Conservation (phyloP, 2,113 vertebrate species). For the Anseranas semipalmata region DNA sequence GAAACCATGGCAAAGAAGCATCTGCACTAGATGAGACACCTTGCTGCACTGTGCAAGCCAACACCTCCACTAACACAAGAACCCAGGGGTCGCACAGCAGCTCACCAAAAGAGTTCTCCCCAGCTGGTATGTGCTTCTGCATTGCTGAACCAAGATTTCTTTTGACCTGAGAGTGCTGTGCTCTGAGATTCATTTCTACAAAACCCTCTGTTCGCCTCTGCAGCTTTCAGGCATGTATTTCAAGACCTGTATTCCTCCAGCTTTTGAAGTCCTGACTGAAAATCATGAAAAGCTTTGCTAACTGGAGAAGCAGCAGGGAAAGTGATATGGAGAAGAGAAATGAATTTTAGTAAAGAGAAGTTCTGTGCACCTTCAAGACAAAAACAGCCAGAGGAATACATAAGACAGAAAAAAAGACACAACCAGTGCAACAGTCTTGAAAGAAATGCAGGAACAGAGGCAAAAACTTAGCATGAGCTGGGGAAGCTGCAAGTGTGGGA, state of each 20-base stretch:
- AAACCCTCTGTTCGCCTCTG: neutral
- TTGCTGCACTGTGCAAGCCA: neutral
- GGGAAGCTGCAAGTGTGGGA: neutral
- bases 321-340: neutral
- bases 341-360: neutral
- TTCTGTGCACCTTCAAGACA: neutral
- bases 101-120: neutral
- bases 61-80: rapidly evolving
- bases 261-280: neutral
- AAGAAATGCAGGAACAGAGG: neutral
- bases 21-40: neutral
- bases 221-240: neutral
- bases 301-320: neutral
- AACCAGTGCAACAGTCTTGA: neutral
- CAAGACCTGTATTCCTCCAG: neutral
- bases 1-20: neutral
- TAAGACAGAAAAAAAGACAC: neutral
- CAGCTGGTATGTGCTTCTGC: neutral
- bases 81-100: neutral
- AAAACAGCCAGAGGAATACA: neutral
- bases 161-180: rapidly evolving
- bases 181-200: neutral
- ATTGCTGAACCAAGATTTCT: neutral
- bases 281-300: neutral
- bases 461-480: neutral